A percentile compares a stretch with the other conserved stretches of the same genome.
These are phyloP conservation scores for Teinopalpus imperialis DNA, from an alignment of 2,888 invertebrate species.

Conservation along the genomic window DNA sequence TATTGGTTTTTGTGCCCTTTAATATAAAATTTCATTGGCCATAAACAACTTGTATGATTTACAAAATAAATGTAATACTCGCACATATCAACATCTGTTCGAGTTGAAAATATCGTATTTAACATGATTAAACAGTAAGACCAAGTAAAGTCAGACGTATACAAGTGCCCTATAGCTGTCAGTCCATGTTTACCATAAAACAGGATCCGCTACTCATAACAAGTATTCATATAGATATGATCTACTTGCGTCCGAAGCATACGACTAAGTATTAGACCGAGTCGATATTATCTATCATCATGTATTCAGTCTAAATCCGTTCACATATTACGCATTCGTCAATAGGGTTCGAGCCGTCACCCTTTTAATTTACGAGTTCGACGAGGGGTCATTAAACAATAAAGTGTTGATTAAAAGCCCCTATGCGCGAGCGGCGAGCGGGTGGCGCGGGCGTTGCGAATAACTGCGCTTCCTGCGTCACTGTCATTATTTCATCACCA, in stretches of 20 bases:
- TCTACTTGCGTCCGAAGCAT: slow-evolving; percentile 16
- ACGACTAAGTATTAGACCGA: slow-evolving; percentile 25
- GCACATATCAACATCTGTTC: neutral
- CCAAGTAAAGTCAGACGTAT: slow-evolving; percentile 10
- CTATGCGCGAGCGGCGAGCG: slow-evolving; percentile 65
- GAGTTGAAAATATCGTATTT: slow-evolving; percentile 18
- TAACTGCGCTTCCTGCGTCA: slow-evolving; percentile 75
- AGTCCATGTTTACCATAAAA: slow-evolving; percentile 19
- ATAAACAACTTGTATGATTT: neutral
- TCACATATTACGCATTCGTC: slow-evolving; percentile 74
- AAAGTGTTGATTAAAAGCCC: slow-evolving; percentile 83
- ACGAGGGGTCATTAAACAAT: slow-evolving; percentile 82
- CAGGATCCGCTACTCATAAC: slow-evolving; percentile 19
- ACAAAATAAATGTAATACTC: no score
- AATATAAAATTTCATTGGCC: no score
- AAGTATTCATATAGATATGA: slow-evolving; percentile 21
- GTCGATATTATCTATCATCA: slow-evolving; percentile 60
- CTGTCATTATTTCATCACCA: slow-evolving; percentile 78
- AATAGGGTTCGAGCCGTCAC: slow-evolving; percentile 79
- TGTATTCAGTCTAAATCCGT: slow-evolving; percentile 68
- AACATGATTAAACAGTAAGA: slow-evolving; percentile 15
- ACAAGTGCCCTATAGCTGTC: slow-evolving; percentile 9
- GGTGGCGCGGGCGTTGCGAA: slow-evolving; percentile 56
- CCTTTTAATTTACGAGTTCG: slow-evolving; percentile 79
- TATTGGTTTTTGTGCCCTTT: no score